Conservation (phyloP, 2,888 invertebrate genomes). For the Mechanitis messenoides region DNA sequence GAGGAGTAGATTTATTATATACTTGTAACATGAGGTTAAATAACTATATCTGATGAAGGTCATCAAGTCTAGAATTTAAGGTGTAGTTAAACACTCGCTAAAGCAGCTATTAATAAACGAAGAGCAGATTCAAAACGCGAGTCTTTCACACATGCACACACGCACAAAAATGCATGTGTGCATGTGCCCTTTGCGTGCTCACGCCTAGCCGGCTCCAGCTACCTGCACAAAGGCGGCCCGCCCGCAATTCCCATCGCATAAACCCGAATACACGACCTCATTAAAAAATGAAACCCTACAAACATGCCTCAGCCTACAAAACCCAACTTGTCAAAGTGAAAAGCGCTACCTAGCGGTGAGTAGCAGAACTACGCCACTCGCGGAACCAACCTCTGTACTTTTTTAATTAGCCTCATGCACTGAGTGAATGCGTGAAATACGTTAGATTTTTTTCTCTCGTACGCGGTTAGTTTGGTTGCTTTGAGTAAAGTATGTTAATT, state of each 20-base stretch:
- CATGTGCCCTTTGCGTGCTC: conserved; percentile 44
- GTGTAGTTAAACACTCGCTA: conserved; percentile 37
- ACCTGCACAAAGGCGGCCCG: conserved; percentile 51
- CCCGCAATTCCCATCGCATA: conserved; percentile 50
- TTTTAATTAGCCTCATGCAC: conserved; percentile 75
- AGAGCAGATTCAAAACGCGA: conserved; percentile 50
- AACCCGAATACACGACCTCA: conserved; percentile 69
- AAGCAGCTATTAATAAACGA: conserved; percentile 59
- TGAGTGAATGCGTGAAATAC: conserved; percentile 69
- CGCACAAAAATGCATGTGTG: background rate
- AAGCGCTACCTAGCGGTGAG: conserved; percentile 69
- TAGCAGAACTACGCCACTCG: conserved; percentile 72
- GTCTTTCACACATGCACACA: conserved; percentile 62
- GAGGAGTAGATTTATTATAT: no score
- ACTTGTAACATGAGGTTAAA: background rate
- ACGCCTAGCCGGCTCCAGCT: conserved; percentile 39
- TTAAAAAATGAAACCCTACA: conserved; percentile 70
- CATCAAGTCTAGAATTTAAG: background rate
- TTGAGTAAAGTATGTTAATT: conserved; percentile 74
- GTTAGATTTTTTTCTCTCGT: conserved; percentile 62
- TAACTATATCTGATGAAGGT: background rate
- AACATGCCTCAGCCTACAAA: conserved; percentile 56
- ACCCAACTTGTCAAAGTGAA: conserved; percentile 63
- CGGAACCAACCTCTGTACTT: conserved; percentile 69
- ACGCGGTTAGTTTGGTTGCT: conserved; percentile 70